phyloP scores from a whole-genome alignment of 2,888 invertebrate species.

The Nemoura dubitans region DNA sequence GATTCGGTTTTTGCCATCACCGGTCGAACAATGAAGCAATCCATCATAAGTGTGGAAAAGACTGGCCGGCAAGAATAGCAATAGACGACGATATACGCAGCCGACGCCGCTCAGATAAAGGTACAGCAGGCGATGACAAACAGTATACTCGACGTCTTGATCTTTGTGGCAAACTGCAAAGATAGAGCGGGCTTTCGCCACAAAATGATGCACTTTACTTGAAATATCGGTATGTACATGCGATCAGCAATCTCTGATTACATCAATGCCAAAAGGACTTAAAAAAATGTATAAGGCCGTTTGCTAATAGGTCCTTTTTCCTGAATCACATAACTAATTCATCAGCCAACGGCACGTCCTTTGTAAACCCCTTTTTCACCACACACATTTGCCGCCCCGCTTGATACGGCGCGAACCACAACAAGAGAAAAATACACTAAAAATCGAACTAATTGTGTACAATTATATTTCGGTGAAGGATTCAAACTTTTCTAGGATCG shows the following conservation, averaged over 20 bases:
- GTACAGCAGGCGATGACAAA: not conserved
- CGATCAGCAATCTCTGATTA: not conserved
- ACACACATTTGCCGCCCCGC: not conserved
- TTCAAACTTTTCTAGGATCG: not conserved
- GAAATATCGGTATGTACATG: not conserved
- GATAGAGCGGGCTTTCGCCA: not conserved
- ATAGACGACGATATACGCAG: not conserved
- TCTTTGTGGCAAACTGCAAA: not conserved
- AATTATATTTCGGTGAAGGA: not conserved
- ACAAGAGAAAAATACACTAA: not conserved
- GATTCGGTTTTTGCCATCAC: constrained; percentile 27
- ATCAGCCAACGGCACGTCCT: not conserved
- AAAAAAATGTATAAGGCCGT: not conserved
- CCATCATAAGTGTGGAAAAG: constrained; percentile 15
- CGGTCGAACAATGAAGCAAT: constrained; percentile 31
- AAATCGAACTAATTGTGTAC: not conserved
- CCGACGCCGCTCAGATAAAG: not conserved
- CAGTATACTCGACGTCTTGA: not conserved
- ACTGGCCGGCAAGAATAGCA: not conserved
- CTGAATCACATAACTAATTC: not conserved
- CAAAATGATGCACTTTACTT: not conserved
- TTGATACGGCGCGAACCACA: not conserved
- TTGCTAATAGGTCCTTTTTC: not conserved
- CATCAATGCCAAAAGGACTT: not conserved
- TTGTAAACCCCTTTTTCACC: not conserved